phyloP scores from a whole-genome alignment of 2,888 invertebrate genomes.

The Euphydryas editha region DNA sequence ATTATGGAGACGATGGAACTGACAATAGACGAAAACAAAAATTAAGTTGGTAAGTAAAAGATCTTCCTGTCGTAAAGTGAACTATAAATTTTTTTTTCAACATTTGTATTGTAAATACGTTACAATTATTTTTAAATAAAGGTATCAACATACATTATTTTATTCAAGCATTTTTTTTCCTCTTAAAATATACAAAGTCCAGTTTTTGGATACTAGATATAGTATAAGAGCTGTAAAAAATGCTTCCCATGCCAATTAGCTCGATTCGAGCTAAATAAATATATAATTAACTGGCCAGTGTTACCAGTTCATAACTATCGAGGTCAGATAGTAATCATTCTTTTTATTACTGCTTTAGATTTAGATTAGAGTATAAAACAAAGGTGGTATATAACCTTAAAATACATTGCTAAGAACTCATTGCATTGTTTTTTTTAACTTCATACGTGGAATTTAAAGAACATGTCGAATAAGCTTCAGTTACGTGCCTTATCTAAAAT shows the following conservation, averaged over 20 bases:
- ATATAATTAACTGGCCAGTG: neutral
- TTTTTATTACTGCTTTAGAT: neutral
- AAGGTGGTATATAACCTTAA: conserved; percentile 1
- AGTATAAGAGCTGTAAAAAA: neutral
- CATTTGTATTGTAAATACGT: too few relatives aligned
- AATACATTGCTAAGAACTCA: conserved; percentile 1
- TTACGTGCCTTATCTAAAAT: neutral
- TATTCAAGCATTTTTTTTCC: too few relatives aligned
- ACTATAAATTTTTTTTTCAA: too few relatives aligned
- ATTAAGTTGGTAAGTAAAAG: too few relatives aligned
- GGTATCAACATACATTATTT: too few relatives aligned
- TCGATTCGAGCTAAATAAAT: neutral
- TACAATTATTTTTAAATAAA: too few relatives aligned
- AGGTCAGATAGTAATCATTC: conserved; percentile 6
- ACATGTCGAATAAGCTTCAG: neutral
- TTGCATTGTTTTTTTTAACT: neutral
- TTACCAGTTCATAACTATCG: conserved; percentile 2
- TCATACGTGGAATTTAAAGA: neutral
- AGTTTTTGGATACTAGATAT: neutral
- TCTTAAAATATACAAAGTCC: neutral
- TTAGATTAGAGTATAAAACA: neutral
- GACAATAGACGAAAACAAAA: too few relatives aligned
- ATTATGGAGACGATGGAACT: too few relatives aligned
- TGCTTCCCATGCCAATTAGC: neutral
- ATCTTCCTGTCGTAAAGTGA: too few relatives aligned